Evolutionary conservation across 2,113 vertebrate genomes (phyloP).

Genomic region (Psammodynastes pulverulentus): DNA sequence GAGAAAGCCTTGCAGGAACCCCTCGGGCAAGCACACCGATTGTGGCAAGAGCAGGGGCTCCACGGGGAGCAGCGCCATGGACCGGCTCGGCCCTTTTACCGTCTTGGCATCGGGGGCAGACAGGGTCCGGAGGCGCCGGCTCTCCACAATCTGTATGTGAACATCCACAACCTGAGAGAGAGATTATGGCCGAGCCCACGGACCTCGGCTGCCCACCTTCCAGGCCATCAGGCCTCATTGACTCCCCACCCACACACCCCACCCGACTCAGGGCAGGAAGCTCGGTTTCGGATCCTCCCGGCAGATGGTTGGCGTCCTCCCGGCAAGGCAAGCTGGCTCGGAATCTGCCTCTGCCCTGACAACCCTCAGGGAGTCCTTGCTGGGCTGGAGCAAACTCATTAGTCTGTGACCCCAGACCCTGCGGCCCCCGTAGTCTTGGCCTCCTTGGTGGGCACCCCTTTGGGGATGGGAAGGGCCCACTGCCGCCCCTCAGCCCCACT

Average conservation of each 20-base stretch:
- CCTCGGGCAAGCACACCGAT: background rate
- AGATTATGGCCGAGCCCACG: conserved; percentile 5
- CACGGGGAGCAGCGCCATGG: background rate
- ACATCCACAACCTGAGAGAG: conserved; percentile 64
- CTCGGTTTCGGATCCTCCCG: background rate
- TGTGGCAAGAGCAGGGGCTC: background rate
- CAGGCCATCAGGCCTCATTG: fast-evolving
- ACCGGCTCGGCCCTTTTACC: conserved; percentile 45
- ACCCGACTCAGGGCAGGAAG: background rate
- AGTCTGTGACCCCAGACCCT: background rate
- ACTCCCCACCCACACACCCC: fast-evolving
- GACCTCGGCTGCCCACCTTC: background rate
- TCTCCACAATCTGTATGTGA: conserved; percentile 72
- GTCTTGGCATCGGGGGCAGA: conserved; percentile 63
- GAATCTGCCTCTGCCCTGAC: background rate
- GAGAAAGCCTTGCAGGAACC: background rate
- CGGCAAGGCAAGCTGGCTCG: background rate
- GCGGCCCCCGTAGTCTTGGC: background rate
- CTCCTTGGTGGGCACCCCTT: background rate
- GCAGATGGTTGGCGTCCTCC: background rate
- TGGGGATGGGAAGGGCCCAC: background rate
- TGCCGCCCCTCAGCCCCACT: background rate
- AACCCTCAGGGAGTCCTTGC: background rate
- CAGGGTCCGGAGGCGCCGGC: conserved; percentile 66
- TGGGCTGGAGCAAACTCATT: background rate